Conservation (phyloP, 2,888 invertebrate genomes). For the Pyrgus malvae region DNA sequence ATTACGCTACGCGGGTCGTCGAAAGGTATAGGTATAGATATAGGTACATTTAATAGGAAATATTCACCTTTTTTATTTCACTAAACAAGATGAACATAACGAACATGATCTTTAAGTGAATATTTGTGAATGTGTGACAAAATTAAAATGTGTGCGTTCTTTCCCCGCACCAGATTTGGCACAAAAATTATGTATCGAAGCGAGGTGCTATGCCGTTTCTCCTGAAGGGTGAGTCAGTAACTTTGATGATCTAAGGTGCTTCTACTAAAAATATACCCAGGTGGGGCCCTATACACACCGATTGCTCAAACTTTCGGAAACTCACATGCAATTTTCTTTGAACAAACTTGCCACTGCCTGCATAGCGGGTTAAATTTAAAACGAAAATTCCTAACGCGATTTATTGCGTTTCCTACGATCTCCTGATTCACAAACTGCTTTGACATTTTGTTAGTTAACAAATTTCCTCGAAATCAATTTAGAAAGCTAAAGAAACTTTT, state of each 20-base stretch:
- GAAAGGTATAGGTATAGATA: too few species aligned
- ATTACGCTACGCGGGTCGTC: too few species aligned
- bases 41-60: too few species aligned
- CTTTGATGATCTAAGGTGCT: neutral
- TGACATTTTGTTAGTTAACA: conserved; percentile 16
- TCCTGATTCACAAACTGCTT: conserved; percentile 14
- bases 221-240: too few species aligned
- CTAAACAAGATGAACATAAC: too few species aligned
- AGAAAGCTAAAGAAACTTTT: conserved; percentile 12
- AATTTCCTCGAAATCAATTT: conserved; percentile 22
- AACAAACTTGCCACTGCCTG: conserved; percentile 15
- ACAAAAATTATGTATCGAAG: too few species aligned
- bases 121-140: too few species aligned
- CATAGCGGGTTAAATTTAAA: conserved; percentile 12
- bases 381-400: conserved; percentile 16
- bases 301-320: neutral
- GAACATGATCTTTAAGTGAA: too few species aligned
- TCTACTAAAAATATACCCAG: neutral
- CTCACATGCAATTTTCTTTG: conserved; percentile 15
- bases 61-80: too few species aligned
- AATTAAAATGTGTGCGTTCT: too few species aligned
- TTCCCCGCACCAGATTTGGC: too few species aligned
- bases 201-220: too few species aligned
- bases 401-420: conserved; percentile 19
- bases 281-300: neutral